Base-by-base conservation (phyloP, 2,797 vertebrate genomes). In the Hydrophis major region DNA sequence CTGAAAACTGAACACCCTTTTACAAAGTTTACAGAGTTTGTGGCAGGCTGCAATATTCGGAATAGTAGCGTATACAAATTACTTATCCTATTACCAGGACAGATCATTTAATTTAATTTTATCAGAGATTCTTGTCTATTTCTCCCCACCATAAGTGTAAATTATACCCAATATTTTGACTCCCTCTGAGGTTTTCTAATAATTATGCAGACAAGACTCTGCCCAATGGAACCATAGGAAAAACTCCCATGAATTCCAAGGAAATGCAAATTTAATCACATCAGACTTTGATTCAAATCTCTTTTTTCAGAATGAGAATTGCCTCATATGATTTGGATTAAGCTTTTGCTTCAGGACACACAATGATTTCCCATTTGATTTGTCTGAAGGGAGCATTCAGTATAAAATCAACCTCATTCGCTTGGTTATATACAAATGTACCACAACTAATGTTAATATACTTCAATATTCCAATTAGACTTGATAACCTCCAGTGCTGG, bases 391-490 rank as follows among this genome's bases (percentile, higher is more conserved):
- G 83, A 88, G 55, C 87, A 57, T 92, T 92, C 87, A 74, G 32
- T 92, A 89, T 89, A 88, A 92, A 92, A 89, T 60, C 42, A 74
- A 56, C 66, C 55, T 60, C 55, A 89, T 50, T 88, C 12, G 13
- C 55, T 91, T 66, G 66, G 74, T 60, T 91, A 87, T 55, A 60
- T 60, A 89, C 25, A 92, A 89, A 89, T n/a, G 16, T 83, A 78
- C 66, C 69, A 78, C 87, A 92, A 83, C 83, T 87, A 91, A 89
- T 60, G 16, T 83, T 66, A 66, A 59, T 87, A 87, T 4, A 69
- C 27, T 69, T 27, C n/a, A 93, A 90, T 93, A 90, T 90, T 57
- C 60, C 60, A 93, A 87, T 66, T 57, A 90, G 60, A 66, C 83
- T 86, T 66, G n/a, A 92, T 90, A 90, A 87, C 92, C 57, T 90